Conservation (phyloP, 2,888 invertebrate genomes). For the Zeuzera pyrina region DNA sequence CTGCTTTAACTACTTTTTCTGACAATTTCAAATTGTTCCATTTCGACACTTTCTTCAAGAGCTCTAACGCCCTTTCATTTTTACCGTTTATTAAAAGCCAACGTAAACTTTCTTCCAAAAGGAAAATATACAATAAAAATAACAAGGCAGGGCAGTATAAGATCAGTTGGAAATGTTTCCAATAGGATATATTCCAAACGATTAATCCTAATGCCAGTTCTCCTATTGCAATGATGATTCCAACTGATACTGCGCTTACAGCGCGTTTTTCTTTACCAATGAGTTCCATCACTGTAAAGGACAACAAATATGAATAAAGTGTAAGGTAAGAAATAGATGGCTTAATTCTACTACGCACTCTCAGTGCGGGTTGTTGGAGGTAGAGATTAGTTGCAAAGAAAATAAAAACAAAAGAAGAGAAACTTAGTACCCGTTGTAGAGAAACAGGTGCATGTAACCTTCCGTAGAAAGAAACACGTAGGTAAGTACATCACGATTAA, state of each 20-base stretch:
- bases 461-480: too few species aligned
- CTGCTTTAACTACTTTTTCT: conserved; percentile 7
- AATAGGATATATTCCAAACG: conserved; percentile 10
- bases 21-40: conserved; percentile 7
- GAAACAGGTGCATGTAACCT: too few species aligned
- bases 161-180: conserved; percentile 11
- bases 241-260: conserved; percentile 6
- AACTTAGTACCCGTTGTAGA: too few species aligned
- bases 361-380: too few species aligned
- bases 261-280: conserved; percentile 17
- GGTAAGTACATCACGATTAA: too few species aligned
- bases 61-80: conserved; percentile 5
- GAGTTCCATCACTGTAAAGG: conserved; percentile 31
- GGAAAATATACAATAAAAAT: conserved; percentile 10
- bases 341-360: too few species aligned
- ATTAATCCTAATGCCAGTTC: conserved; percentile 8
- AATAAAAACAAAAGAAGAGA: too few species aligned
- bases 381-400: too few species aligned
- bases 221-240: conserved; percentile 6
- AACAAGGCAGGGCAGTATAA: conserved; percentile 11
- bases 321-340: conserved; percentile 1
- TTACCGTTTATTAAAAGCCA: conserved; percentile 13
- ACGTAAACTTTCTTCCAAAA: conserved; percentile 12
- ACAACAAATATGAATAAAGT: conserved; percentile 9
- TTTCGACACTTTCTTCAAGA: conserved; percentile 8